Evolutionary conservation across 2,888 invertebrate species (phyloP), one percentile per base, ranked within the genome.

Genomic region (Torymus tubicola): DNA sequence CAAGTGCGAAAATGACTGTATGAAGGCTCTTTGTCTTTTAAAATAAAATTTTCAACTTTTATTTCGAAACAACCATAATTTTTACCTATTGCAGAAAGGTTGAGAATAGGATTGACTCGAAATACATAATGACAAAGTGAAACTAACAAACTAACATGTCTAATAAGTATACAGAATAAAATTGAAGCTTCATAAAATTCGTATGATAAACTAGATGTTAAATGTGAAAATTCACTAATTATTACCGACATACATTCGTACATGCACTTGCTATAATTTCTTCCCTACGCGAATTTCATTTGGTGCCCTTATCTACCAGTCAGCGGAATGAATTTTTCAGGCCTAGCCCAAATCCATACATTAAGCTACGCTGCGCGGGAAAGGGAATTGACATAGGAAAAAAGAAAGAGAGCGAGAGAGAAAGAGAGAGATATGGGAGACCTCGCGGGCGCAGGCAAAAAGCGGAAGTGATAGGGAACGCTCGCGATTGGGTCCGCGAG

Each of bases 311-410:
- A 64, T 52, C 63, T 31, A 42, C 64, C 63, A 58, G 16, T n/a
- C 42, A n/a, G 42, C 18, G 57, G 65, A 63, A 55, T 73, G 63
- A 42, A 73, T 64, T 73, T 73, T 71, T n/a, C 58, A 63, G 14
- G 21, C 63, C 11, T 50, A 55, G 24, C 63, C 53, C 63, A 63
- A 63, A 72, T 55, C 55, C 72, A 72, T 72, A 72, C 24, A 24
- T 63, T 53, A 67, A 53, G 21, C 14, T 14, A 8, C 16, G 42
- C 8, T 42, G 42, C 42, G 42, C 42, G 42, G 42, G 42, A 42
- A 42, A 42, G 8, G 42, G 31, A 42, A 42, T n/a, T 31, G 42
- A 42, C 42, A 42, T 2, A 64, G n/a, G 42, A 13, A 63, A 68
- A 68, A 53, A 60, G 8, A 12, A 13, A 69, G 21, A 52, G 31